A percentile compares a stretch with the other conserved stretches of the same genome.
Conservation (phyloP, 2,113 vertebrate genomes). For the Phylloscopus trochilus region DNA sequence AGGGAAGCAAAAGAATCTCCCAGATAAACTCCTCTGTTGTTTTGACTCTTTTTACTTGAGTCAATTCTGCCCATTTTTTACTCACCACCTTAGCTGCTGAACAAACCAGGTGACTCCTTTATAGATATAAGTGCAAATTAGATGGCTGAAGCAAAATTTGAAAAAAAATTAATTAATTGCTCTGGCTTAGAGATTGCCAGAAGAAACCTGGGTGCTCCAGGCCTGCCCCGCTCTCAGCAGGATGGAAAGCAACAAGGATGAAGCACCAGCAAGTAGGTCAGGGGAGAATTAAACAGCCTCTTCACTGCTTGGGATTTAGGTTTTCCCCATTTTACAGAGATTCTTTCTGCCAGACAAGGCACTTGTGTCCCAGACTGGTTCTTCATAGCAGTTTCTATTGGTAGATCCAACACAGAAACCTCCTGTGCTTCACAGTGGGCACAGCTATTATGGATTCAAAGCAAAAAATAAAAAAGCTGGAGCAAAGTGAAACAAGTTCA, state of each 20-base stretch:
- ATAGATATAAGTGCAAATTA: neutral
- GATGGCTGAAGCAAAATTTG: neutral
- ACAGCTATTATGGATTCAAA: neutral
- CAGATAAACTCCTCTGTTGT: neutral
- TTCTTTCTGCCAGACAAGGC: neutral
- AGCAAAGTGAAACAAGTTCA: neutral
- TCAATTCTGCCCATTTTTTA: neutral
- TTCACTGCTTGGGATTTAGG: neutral
- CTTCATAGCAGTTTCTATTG: rapidly evolving
- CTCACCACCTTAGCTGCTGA: neutral
- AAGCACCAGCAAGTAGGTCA: neutral
- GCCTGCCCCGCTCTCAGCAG: neutral
- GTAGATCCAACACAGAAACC: neutral
- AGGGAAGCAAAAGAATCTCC: neutral
- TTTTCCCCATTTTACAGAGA: neutral
- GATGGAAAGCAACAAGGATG: neutral
- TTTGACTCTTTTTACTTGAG: neutral
- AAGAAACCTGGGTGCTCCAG: neutral
- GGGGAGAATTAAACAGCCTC: neutral
- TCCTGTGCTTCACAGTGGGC: neutral
- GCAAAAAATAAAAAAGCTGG: neutral
- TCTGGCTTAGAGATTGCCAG: neutral
- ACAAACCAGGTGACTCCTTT: neutral
- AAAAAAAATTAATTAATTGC: neutral
- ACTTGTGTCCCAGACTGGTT: neutral